Base-by-base conservation (phyloP, 2,888 invertebrate genomes). In the Rhimphoctona megacephalus region DNA sequence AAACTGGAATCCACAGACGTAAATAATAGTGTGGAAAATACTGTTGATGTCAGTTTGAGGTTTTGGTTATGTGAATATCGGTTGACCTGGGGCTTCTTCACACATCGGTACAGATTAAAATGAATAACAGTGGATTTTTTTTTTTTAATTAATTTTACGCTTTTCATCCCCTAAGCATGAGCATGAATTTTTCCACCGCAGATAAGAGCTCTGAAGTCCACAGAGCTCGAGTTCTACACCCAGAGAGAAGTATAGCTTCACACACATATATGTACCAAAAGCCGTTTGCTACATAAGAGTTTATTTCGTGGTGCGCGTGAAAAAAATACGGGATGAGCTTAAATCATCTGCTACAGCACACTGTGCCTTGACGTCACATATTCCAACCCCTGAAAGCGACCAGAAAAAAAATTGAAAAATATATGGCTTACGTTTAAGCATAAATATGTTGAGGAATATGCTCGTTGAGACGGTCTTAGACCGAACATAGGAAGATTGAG, bases 241-340 rank as follows among this genome's bases (percentile, higher is more conserved):
- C 69, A 33, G 57, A 19, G 46, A 61, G 36, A 72, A 17, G 43
- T 61, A 33, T 46, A 57, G 57, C n/a, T 39, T 9, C 70, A 54
- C 49, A 49, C 11, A 69, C 3, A 52, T 19, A n/a, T 33, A 61
- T 25, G 33, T 52, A 70, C 22, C 39, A 14, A 49, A 46, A n/a
- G 54, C 30, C 17, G 39, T 54, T 64, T n/a, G 43, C 54, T 36
- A 61, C 54, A 43, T 74, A 39, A 64, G 52, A 69, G 46, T 69
- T 67, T 67, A 54, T 14, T 30, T 54, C 61, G 54, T 49, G 76
- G 57, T 25, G 61, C 22, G 76, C 70, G 76, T 69, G 85, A 79
- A 80, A 73, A 85, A 88, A 86, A 88, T 86, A 80, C 69, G 77
- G 82, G 84, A 86, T 88, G 57, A 85, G 76, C 76, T 79, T 86